Percentiles rank a stretch among this genome's conserved stretches.
Conservation (phyloP, 2,888 invertebrate species). For the Mesopsocus fuscifrons region DNA sequence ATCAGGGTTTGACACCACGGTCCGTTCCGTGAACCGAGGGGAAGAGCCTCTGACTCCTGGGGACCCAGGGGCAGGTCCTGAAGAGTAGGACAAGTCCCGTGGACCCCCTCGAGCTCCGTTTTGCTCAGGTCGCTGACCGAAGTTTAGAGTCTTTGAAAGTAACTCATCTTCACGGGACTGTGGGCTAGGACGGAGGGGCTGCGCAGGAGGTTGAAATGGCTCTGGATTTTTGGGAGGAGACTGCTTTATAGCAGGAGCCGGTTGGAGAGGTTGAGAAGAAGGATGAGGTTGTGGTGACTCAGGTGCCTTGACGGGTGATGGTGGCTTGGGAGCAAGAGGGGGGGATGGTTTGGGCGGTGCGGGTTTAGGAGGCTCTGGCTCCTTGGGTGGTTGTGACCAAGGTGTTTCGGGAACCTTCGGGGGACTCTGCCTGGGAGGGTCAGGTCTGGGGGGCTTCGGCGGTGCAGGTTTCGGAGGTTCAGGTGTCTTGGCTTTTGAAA, state of each 20-base stretch:
- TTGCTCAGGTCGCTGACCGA: not conserved
- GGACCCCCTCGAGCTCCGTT: not conserved
- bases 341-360: not conserved
- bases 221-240: not conserved
- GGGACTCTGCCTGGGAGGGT: conserved; percentile 14
- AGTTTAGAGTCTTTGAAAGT: not conserved
- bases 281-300: not conserved
- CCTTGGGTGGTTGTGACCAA: not conserved
- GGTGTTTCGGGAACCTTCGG: no score
- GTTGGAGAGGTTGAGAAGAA: not conserved
- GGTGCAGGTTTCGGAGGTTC: conserved; percentile 23
- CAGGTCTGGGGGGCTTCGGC: conserved; percentile 16
- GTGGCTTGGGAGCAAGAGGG: not conserved
- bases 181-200: not conserved
- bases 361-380: conserved; percentile 3
- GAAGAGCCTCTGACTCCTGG: no score
- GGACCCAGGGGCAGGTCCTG: no score
- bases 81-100: not conserved
- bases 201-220: not conserved
- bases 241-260: not conserved
- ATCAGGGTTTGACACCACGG: conserved; percentile 2
- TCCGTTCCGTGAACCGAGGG: not conserved
- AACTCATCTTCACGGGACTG: not conserved
- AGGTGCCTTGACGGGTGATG: not conserved
- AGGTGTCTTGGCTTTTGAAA: conserved; percentile 17